Evolutionary conservation across 1,140 invertebrate species (phyloP), one percentile per base, ranked within the genome.

Genomic region (Orius laevigatus): DNA sequence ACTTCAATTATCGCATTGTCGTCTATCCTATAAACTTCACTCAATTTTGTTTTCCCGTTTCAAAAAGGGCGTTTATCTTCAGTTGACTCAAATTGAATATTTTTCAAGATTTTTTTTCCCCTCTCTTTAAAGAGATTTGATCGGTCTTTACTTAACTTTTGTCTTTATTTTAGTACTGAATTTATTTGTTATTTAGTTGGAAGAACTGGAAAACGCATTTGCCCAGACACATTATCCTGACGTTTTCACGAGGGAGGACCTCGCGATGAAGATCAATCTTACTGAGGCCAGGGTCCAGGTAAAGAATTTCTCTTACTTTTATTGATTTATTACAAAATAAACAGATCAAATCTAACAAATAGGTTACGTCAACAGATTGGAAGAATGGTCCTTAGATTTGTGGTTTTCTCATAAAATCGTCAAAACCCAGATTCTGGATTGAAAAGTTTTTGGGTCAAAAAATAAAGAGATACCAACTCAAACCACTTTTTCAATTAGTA

Each of bases 221-320:
- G 83, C 87, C 47, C 87, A 93, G 65, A 97, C 93, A 16, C 94
- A 98, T 66, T 98, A 98, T 63, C 94, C 93, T 5, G 94, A 97
- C 66, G 91, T 96, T 45, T 97, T 96, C 69, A 96, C 89, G 1
- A 71, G 94, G 57, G 92, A 97, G 67, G 92, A 96, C 67, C 71
- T 97, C 41, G 92, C 93, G n/a, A 90, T 93, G 78, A 92, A 95
- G 70, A 96, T 97, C 60, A 94, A 94, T 66, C 73, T 97, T 49
- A 96, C 93, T 1, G 93, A 97, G 69, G 92, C 92, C 3, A 73
- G 93, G 66, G 92, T 97, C 34, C 93, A 96, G 81, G 92, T 95
- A 66, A 69, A 50, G 14, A 25, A 46, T 48, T 10, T 49, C 36
- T 32, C 4, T 38, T 46, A 42, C 32, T 48, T 14, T 15, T 16